Percentiles rank a stretch among this genome's conserved stretches.
phyloP scores from a whole-genome alignment of 2,888 invertebrate genomes.

The Elysia crispata region DNA sequence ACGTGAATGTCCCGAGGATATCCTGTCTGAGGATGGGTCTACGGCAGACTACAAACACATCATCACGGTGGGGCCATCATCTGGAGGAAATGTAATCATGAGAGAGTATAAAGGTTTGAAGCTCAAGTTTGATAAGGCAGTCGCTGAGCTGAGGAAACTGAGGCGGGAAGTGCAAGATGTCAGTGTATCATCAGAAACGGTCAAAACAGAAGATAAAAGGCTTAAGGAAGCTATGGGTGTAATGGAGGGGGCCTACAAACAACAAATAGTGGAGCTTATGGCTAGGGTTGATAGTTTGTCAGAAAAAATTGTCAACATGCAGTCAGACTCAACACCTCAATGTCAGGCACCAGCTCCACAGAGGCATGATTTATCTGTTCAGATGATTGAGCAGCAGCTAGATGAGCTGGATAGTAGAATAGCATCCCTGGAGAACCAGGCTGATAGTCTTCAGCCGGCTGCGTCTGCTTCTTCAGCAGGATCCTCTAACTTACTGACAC shows the following conservation, averaged over 20 bases:
- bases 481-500: constrained; percentile 53
- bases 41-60: constrained; percentile 50
- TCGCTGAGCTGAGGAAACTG: constrained; percentile 62
- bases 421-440: constrained; percentile 60
- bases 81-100: constrained; percentile 49
- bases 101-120: constrained; percentile 59
- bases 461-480: constrained; percentile 44
- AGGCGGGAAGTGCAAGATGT: constrained; percentile 61
- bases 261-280: constrained; percentile 86
- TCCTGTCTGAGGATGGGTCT: constrained; percentile 3
- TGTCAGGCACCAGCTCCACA: background rate
- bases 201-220: constrained; percentile 59
- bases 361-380: constrained; percentile 45
- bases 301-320: constrained; percentile 81
- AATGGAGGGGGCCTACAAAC: constrained; percentile 80
- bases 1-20: constrained; percentile 52
- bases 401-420: constrained; percentile 63
- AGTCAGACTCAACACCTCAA: constrained; percentile 10
- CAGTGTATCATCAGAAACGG: constrained; percentile 56
- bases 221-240: constrained; percentile 80
- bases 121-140: constrained; percentile 62
- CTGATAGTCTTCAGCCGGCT: constrained; percentile 22
- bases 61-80: constrained; percentile 51
- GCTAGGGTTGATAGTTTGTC: constrained; percentile 90
- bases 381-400: constrained; percentile 63